A percentile compares a stretch with the other conserved stretches of the same genome.
phyloP scores from a whole-genome alignment of 2,797 vertebrate genomes.

The Delichon dasypus region DNA sequence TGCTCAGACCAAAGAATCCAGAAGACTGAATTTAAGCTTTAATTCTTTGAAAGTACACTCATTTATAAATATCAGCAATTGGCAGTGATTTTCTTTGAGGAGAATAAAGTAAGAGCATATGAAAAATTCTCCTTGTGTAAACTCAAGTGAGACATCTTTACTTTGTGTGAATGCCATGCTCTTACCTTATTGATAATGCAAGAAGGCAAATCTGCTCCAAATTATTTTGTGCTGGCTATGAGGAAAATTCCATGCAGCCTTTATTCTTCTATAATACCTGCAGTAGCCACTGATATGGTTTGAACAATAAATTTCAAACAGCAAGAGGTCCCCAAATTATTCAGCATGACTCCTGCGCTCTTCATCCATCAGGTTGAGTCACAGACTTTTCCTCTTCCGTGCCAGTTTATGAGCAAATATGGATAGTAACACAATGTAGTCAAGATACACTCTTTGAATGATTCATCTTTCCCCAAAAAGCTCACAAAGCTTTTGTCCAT shows the following conservation, averaged over 20 bases:
- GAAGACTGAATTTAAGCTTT: not conserved
- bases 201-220: not conserved
- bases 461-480: not conserved
- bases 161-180: not conserved
- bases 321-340: not conserved
- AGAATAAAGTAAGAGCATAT: not conserved
- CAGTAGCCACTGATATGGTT: not conserved
- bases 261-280: not conserved
- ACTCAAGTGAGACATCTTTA: not conserved
- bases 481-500: not conserved
- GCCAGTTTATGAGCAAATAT: not conserved
- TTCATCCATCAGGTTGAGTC: not conserved
- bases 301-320: not conserved
- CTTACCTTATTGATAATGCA: not conserved
- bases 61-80: not conserved
- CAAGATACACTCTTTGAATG: not conserved
- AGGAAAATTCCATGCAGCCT: not conserved
- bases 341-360: not conserved
- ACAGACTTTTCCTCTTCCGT: not conserved
- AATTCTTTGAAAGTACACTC: not conserved
- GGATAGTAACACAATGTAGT: not conserved
- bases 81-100: not conserved
- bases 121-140: not conserved
- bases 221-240: not conserved
- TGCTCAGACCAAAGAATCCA: not conserved